phyloP scores from a whole-genome alignment of 1,140 invertebrate species.

The Dreissena polymorpha region DNA sequence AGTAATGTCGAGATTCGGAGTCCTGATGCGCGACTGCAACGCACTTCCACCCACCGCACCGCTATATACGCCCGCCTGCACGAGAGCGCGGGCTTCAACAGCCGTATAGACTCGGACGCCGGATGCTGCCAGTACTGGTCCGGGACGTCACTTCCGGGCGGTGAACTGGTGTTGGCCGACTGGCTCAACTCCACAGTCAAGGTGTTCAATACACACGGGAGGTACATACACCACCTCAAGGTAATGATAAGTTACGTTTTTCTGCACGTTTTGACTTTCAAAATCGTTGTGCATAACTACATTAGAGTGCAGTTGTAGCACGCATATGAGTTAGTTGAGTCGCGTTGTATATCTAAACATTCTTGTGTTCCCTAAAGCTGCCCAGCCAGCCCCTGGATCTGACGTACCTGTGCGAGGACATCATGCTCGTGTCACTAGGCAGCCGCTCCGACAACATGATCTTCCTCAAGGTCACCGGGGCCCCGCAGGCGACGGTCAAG shows the following conservation, averaged over 20 bases:
- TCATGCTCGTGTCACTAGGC: constrained; percentile 21
- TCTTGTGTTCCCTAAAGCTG: background rate
- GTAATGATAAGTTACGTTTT: background rate
- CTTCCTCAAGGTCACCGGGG: background rate
- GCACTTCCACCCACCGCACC: background rate
- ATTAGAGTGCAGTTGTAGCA: too few species aligned
- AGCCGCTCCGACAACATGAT: background rate
- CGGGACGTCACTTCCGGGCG: background rate
- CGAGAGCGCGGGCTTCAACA: background rate
- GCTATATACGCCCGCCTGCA: background rate
- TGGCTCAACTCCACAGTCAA: constrained; percentile 25
- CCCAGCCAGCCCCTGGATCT: background rate
- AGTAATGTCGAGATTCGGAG: background rate
- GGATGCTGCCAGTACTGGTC: background rate
- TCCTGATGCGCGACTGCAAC: background rate
- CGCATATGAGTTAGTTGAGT: too few species aligned
- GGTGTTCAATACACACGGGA: background rate
- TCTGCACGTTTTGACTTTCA: background rate
- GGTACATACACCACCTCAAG: constrained; percentile 8
- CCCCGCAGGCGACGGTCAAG: background rate
- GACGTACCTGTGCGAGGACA: background rate
- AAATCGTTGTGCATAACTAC: too few species aligned
- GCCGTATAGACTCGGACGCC: background rate
- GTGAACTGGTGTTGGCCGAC: background rate
- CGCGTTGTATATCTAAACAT: too few species aligned